Evolutionary conservation across 2,113 vertebrate species (phyloP).

Genomic region (Gallinago media): DNA sequence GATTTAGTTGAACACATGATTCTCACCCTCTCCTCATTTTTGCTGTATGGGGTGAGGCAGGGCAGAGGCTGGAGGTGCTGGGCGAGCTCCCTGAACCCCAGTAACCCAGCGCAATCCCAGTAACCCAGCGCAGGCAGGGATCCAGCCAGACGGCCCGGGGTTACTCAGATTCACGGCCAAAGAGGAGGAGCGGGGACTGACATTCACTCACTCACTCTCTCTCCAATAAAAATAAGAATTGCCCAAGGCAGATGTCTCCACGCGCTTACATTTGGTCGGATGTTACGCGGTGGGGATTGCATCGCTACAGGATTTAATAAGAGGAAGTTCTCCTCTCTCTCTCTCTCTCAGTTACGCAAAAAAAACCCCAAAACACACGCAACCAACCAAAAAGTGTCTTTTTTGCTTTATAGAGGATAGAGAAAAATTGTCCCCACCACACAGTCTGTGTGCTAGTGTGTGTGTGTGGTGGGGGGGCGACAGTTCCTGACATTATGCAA

Average conservation of each 20-base stretch:
- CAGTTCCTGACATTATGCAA: not conserved
- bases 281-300: not conserved
- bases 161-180: constrained; percentile 64
- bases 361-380: too few relatives aligned
- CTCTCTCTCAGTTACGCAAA: not conserved
- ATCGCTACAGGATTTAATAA: not conserved
- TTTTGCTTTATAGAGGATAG: not conserved
- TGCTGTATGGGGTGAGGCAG: not conserved
- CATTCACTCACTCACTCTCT: not conserved
- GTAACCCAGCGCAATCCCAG: constrained; percentile 61
- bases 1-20: constrained; percentile 14
- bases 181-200: constrained; percentile 49
- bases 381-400: not conserved
- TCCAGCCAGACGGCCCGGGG: constrained; percentile 72
- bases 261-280: not conserved
- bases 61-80: not conserved
- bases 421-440: not conserved
- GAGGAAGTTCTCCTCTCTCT: constrained; percentile 47
- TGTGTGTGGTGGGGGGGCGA: not conserved
- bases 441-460: not conserved
- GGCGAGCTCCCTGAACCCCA: constrained; percentile 21
- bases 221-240: constrained; percentile 52
- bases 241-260: constrained; percentile 22
- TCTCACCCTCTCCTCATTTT: not conserved
- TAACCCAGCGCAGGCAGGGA: constrained; percentile 63